Evolutionary conservation across 1,140 invertebrate species (phyloP).

Genomic region (Carposina sasakii): DNA sequence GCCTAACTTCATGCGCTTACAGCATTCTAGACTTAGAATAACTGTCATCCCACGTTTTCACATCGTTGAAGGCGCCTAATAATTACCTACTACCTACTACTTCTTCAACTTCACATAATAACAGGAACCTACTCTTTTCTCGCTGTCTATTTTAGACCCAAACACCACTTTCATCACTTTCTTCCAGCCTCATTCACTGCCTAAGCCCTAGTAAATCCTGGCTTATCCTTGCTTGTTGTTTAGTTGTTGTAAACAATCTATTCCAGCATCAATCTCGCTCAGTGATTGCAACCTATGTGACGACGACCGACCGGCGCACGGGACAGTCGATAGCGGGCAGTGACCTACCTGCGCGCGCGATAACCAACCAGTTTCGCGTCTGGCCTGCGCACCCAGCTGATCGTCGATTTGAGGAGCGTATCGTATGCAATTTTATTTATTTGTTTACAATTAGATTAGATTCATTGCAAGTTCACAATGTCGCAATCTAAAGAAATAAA

Average conservation of each 20-base stretch:
- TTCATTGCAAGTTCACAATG: not conserved
- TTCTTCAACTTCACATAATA: too few relatives aligned
- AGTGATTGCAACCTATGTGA: not conserved
- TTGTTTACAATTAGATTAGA: not conserved
- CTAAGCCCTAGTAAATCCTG: not conserved
- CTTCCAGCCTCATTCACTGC: not conserved
- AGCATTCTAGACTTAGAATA: not conserved
- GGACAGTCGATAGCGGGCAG: too few relatives aligned
- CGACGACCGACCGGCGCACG: not conserved
- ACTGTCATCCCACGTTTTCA: too few relatives aligned
- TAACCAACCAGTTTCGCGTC: not conserved
- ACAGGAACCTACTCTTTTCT: too few relatives aligned
- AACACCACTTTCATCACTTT: not conserved
- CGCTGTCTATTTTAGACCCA: not conserved
- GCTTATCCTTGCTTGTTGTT: not conserved
- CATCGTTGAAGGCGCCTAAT: too few relatives aligned
- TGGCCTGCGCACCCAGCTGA: not conserved
- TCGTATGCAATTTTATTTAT: not conserved
- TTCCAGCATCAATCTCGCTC: not conserved
- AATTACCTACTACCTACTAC: too few relatives aligned
- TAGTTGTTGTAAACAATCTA: not conserved
- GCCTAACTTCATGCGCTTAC: not conserved
- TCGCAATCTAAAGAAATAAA: not conserved
- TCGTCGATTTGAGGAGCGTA: not conserved
- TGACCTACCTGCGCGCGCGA: not conserved